phyloP scores from a whole-genome alignment of 2,113 vertebrate genomes.

The Salvelinus sp. region DNA sequence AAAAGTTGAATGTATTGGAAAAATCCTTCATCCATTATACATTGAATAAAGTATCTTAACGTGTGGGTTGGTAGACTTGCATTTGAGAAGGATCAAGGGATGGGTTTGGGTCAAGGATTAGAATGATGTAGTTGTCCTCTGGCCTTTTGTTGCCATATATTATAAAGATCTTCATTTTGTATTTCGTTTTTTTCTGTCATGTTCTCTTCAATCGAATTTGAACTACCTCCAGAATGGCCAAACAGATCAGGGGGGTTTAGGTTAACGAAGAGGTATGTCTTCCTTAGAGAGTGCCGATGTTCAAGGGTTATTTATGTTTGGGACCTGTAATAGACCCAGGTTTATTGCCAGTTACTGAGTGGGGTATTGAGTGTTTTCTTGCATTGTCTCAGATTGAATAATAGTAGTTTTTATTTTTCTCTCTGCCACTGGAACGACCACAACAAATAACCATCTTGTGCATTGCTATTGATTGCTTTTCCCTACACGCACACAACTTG shows the following conservation, averaged over 20 bases:
- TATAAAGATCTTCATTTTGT: no score
- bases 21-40: no score
- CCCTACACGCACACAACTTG: constrained; percentile 13
- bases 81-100: no score
- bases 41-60: no score
- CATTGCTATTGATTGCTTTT: constrained; percentile 40
- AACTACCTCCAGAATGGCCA: background rate
- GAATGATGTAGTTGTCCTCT: no score
- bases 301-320: background rate
- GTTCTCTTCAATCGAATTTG: constrained; percentile 12
- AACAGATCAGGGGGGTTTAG: no score
- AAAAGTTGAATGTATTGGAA: no score
- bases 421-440: constrained; percentile 1
- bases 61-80: no score
- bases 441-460: constrained; percentile 43
- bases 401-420: constrained; percentile 26
- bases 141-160: no score
- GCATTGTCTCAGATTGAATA: constrained; percentile 4
- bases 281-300: background rate
- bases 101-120: no score
- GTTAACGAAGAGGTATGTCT: no score
- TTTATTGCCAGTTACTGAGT: background rate
- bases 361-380: constrained; percentile 1
- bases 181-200: constrained; percentile 10
- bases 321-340: no score